Evolutionary conservation across 2,113 vertebrate species (phyloP).

Genomic region (Trinectes maculatus): DNA sequence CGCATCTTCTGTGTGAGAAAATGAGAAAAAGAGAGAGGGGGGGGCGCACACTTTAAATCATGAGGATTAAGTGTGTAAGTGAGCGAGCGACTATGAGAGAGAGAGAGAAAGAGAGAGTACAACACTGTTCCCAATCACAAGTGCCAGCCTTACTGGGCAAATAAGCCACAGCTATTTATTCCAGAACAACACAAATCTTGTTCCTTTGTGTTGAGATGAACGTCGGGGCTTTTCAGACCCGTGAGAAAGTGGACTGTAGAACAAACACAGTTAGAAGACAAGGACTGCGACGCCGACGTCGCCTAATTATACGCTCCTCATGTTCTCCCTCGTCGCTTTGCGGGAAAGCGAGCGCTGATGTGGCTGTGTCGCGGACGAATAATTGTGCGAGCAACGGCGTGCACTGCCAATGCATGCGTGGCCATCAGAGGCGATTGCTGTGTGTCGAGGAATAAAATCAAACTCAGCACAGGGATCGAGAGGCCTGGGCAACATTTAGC

Average conservation of each 20-base stretch:
- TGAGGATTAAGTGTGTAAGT: conserved; percentile 73
- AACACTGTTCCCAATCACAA: conserved; percentile 63
- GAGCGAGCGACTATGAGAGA: conserved; percentile 52
- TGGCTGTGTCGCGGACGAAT: conserved; percentile 73
- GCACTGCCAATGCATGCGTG: conserved; percentile 68
- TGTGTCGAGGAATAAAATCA: conserved; percentile 42
- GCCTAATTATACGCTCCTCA: conserved; percentile 75
- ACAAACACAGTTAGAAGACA: conserved; percentile 64
- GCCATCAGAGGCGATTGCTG: conserved; percentile 62
- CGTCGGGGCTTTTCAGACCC: conserved; percentile 53
- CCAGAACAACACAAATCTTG: conserved; percentile 69
- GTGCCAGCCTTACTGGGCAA: conserved; percentile 67
- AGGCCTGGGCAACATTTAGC: conserved; percentile 52
- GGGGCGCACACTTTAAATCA: conserved; percentile 70
- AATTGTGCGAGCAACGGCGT: conserved; percentile 74
- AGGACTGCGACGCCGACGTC: conserved; percentile 68
- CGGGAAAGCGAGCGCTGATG: conserved; percentile 78
- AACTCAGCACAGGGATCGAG: conserved; percentile 44
- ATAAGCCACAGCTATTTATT: conserved; percentile 67
- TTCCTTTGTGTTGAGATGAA: conserved; percentile 66
- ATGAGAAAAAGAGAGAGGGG: conserved; percentile 51
- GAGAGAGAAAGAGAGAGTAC: conserved; percentile 32
- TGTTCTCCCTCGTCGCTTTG: conserved; percentile 72
- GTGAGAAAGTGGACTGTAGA: conserved; percentile 58
- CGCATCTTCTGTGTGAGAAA: conserved; percentile 66